phyloP scores from a whole-genome alignment of 92 coral and sea anemone species.

The Phymanthus crucifer region DNA sequence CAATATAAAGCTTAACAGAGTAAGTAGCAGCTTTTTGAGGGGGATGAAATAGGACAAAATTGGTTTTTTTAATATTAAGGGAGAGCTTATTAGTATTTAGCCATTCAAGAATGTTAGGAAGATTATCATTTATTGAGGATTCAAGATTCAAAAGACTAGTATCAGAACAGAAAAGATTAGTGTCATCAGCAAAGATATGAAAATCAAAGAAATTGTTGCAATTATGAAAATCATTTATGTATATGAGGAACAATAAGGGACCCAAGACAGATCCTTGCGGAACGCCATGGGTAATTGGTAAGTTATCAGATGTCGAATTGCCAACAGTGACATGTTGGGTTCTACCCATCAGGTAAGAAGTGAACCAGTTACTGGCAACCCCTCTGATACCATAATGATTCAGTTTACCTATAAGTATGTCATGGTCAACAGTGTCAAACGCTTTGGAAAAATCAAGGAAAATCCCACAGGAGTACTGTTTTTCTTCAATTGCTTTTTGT shows the following conservation, averaged over 20 bases:
- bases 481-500: slow-evolving; percentile 43
- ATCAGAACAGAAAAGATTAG: background rate
- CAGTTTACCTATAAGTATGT: slow-evolving; percentile 17
- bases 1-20: background rate
- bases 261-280: background rate
- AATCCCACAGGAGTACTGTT: slow-evolving; percentile 38
- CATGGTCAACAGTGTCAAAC: slow-evolving; percentile 1
- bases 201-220: background rate
- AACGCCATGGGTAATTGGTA: background rate
- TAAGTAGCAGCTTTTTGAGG: background rate
- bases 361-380: slow-evolving; percentile 37
- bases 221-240: background rate
- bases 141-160: background rate
- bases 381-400: slow-evolving; percentile 41
- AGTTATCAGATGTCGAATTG: background rate
- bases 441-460: slow-evolving; percentile 30
- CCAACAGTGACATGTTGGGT: background rate
- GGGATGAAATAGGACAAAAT: background rate
- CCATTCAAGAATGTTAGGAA: background rate
- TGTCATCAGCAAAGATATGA: background rate
- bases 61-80: background rate
- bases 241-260: background rate
- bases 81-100: background rate
- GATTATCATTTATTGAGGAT: background rate
- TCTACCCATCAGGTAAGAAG: slow-evolving; percentile 19